Conservation (phyloP, 2,888 invertebrate species). For the Acleris holmiana region DNA sequence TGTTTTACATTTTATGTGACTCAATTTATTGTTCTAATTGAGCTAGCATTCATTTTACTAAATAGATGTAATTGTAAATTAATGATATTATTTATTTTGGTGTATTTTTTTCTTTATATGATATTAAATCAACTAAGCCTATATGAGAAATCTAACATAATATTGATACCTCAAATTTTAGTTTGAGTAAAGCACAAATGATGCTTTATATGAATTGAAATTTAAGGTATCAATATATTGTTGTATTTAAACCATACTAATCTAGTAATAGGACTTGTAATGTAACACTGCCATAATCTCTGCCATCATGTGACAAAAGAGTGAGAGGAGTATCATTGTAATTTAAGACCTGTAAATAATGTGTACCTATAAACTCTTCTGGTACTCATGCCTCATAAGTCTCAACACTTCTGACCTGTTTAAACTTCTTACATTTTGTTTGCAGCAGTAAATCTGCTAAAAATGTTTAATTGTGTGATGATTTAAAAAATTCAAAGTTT, state of each 20-base stretch:
- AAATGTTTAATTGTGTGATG: too few species aligned
- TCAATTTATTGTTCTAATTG: constrained; percentile 3
- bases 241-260: background rate
- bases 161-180: too few species aligned
- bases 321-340: background rate
- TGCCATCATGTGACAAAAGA: background rate
- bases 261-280: background rate
- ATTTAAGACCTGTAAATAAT: too few species aligned
- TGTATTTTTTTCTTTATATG: constrained; percentile 16
- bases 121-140: constrained; percentile 5
- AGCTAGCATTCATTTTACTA: constrained; percentile 7
- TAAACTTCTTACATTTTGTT: too few species aligned
- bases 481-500: too few species aligned
- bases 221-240: background rate
- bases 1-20: constrained; percentile 5
- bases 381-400: too few species aligned
- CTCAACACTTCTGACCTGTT: too few species aligned
- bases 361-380: too few species aligned
- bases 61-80: background rate
- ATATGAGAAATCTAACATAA: background rate
- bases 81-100: constrained; percentile 12
- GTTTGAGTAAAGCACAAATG: too few species aligned
- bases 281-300: background rate
- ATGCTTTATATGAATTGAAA: too few species aligned
- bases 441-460: too few species aligned